Evolutionary conservation across 1,140 invertebrate genomes (phyloP).

Genomic region (Reticulitermes speratus): DNA sequence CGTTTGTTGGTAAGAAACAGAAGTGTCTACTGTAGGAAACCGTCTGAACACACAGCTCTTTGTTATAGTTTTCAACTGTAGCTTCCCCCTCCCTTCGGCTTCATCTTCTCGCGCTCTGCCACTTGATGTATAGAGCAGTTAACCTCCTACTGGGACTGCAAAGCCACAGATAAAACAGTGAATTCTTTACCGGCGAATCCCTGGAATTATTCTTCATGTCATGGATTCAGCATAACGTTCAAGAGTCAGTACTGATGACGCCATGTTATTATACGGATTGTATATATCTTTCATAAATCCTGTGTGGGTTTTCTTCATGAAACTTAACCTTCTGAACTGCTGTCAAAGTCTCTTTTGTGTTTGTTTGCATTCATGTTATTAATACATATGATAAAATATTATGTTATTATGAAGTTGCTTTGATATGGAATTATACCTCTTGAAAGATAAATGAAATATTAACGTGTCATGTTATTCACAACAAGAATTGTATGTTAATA

Average conservation of each 20-base stretch:
- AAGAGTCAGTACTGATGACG: not conserved
- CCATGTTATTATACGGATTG: not conserved
- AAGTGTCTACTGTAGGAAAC: not conserved
- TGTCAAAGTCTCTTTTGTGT: not conserved
- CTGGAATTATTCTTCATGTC: constrained; percentile 17
- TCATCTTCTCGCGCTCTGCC: not conserved
- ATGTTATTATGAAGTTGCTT: not conserved
- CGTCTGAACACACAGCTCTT: not conserved
- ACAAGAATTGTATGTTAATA: no score
- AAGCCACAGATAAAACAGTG: constrained; percentile 27
- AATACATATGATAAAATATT: not conserved
- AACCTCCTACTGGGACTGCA: constrained; percentile 12
- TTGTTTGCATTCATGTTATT: not conserved
- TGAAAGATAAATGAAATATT: not conserved
- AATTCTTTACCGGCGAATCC: not conserved
- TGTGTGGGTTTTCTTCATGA: not conserved
- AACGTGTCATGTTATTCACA: no score
- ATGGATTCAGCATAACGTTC: not conserved
- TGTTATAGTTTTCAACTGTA: not conserved
- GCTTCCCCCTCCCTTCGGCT: not conserved
- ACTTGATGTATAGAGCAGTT: constrained; percentile 25
- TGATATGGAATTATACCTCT: not conserved
- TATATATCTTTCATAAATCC: not conserved
- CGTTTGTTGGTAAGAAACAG: not conserved
- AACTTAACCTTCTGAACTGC: not conserved